Evolutionary conservation across 2,797 vertebrate species (phyloP).

Genomic region (Cryptoblepharus egeriae): DNA sequence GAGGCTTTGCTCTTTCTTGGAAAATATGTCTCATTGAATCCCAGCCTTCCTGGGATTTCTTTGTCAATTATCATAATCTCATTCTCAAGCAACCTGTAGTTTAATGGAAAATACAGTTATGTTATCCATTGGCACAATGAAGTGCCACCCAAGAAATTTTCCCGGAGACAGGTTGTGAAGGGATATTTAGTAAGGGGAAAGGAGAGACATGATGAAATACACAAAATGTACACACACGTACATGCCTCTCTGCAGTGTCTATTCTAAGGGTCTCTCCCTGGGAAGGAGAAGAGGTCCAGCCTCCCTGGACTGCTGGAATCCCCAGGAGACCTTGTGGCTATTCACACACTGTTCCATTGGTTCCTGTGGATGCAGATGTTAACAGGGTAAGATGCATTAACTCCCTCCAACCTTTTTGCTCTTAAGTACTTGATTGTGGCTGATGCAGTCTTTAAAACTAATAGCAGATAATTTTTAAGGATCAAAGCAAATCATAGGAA

Average conservation of each 20-base stretch:
- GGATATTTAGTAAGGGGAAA: background rate
- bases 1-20: background rate
- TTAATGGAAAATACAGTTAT: constrained; percentile 4
- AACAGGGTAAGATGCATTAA: background rate
- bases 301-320: background rate
- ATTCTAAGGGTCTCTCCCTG: constrained; percentile 66
- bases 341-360: constrained; percentile 34
- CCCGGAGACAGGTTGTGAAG: constrained; percentile 21
- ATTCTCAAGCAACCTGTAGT: background rate
- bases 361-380: rapidly evolving
- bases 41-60: background rate
- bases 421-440: background rate
- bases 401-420: constrained; percentile 7
- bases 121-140: background rate
- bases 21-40: background rate
- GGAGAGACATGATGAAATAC: background rate
- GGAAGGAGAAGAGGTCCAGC: constrained; percentile 54
- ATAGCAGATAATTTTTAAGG: background rate
- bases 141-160: background rate
- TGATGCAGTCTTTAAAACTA: background rate
- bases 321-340: constrained; percentile 33
- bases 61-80: background rate
- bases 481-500: background rate
- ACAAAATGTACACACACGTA: background rate
- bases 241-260: constrained; percentile 44